phyloP scores from a whole-genome alignment of 1,140 invertebrate species.

The Calephelis virginiensis region DNA sequence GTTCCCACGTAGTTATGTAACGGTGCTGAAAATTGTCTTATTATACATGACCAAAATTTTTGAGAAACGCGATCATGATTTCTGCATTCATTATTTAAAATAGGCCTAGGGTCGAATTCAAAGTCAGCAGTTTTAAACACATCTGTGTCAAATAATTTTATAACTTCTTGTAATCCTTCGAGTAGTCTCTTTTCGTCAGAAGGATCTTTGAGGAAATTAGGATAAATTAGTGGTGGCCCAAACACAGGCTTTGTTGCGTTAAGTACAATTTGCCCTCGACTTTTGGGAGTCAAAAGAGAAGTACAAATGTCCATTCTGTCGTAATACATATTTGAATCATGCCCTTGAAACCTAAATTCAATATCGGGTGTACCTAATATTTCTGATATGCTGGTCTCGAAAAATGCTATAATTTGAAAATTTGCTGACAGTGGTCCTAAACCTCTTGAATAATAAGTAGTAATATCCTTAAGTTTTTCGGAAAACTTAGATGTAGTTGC shows the following conservation, averaged over 20 bases:
- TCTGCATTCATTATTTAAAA: slow-evolving; percentile 77
- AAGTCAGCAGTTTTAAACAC: slow-evolving; percentile 73
- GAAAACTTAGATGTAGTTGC: slow-evolving; percentile 74
- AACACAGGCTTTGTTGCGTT: slow-evolving; percentile 84
- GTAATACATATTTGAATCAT: slow-evolving; percentile 80
- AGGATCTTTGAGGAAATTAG: slow-evolving; percentile 88
- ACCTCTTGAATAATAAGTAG: slow-evolving; percentile 75
- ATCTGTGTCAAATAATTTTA: slow-evolving; percentile 77
- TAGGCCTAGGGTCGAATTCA: slow-evolving; percentile 65
- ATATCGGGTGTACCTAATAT: slow-evolving; percentile 77
- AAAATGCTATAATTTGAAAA: slow-evolving; percentile 81
- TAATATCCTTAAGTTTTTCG: slow-evolving; percentile 77
- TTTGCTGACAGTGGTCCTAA: slow-evolving; percentile 79
- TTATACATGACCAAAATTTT: slow-evolving; percentile 88
- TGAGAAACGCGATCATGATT: slow-evolving; percentile 79
- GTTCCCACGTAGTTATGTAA: slow-evolving; percentile 87
- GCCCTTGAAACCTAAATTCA: slow-evolving; percentile 79
- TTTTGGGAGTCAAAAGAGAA: slow-evolving; percentile 86
- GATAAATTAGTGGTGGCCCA: slow-evolving; percentile 86
- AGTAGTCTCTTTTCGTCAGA: slow-evolving; percentile 86
- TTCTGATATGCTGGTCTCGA: slow-evolving; percentile 80
- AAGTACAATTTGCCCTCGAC: slow-evolving; percentile 83
- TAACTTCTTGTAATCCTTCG: slow-evolving; percentile 81
- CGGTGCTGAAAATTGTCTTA: slow-evolving; percentile 81
- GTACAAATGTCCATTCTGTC: slow-evolving; percentile 81